Base-by-base conservation (phyloP, 1,140 invertebrate species). In the Bombus balteatus region DNA sequence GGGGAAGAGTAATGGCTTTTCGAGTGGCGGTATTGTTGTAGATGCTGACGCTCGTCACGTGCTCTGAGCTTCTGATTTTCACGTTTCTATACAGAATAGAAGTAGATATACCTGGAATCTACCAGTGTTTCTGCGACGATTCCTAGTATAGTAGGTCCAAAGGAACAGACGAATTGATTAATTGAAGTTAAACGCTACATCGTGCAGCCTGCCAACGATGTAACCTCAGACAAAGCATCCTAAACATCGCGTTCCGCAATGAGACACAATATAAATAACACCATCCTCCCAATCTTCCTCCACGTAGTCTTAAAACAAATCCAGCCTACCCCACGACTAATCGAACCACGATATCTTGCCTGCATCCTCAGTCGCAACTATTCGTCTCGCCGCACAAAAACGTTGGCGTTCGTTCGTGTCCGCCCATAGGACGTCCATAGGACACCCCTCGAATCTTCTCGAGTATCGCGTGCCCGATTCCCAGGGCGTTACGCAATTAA, bases 401-500 rank as follows among this genome's bases (percentile, higher is more conserved):
- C 77, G 5, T 74, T 43, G 78, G 70, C 15, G 65, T 85, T 57
- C 59, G 59, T 28, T 41, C 72, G 10, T 8, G 1, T n/a, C 79
- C 75, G 66, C 82, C 75, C 28, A 62, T n/a, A n/a, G 28, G 12
- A 62, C 59, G 28, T 12, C 47, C 82, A 77, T 5, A 47, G 65
- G 34, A 78, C 81, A 77, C 73, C 81, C 77, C 78, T 53, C 70
- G 77, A 83, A 80, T 88, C 85, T 59, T 43, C 72, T 74, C 70
- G 79, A 78, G 89, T 85, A 87, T 91, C 90, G 84, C 81, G 72
- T 39, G 76, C 79, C 39, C 81, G 81, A 85, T 85, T 80, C 81
- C 53, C 68, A 71, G 83, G 89, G 89, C 89, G 88, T 90, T 86
- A 83, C 86, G 89, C 83, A 90, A 90, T 90, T 90, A 90, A 90